A percentile compares a stretch with the other conserved stretches of the same genome.
phyloP scores from a whole-genome alignment of 2,888 invertebrate species.

The Bellardia bayeri region DNA sequence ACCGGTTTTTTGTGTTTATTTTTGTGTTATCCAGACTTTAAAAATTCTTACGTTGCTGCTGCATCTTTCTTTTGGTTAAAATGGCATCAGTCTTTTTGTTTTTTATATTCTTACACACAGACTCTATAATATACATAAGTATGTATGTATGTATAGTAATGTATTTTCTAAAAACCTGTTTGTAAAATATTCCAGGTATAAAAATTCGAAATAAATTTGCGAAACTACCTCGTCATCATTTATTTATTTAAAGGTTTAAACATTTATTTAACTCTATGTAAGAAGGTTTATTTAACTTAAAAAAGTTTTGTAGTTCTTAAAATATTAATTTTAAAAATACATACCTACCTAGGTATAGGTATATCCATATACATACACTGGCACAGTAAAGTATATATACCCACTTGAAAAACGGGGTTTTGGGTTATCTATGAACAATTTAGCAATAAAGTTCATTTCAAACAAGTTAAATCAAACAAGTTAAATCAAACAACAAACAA shows the following conservation, averaged over 20 bases:
- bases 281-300: neutral
- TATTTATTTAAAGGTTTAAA: too few relatives aligned
- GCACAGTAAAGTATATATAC: too few relatives aligned
- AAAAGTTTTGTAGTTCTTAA: too few relatives aligned
- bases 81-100: neutral
- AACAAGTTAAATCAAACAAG: too few relatives aligned
- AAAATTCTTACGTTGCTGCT: slow-evolving; percentile 14
- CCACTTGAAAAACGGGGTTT: too few relatives aligned
- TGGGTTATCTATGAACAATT: too few relatives aligned
- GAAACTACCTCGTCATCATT: neutral
- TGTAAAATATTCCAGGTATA: neutral
- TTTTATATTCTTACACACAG: neutral
- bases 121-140: neutral
- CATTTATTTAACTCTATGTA: too few relatives aligned
- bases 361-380: too few relatives aligned
- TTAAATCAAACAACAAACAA: too few relatives aligned
- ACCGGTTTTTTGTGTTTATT: slow-evolving; percentile 22
- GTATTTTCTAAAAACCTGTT: slow-evolving; percentile 11
- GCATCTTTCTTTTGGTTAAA: slow-evolving; percentile 23
- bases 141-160: neutral
- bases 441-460: too few relatives aligned
- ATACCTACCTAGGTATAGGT: too few relatives aligned
- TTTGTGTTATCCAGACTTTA: slow-evolving; percentile 21
- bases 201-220: neutral
- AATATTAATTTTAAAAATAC: too few relatives aligned